Evolutionary conservation across 2,888 invertebrate species (phyloP).

Genomic region (Pherbina coryleti): DNA sequence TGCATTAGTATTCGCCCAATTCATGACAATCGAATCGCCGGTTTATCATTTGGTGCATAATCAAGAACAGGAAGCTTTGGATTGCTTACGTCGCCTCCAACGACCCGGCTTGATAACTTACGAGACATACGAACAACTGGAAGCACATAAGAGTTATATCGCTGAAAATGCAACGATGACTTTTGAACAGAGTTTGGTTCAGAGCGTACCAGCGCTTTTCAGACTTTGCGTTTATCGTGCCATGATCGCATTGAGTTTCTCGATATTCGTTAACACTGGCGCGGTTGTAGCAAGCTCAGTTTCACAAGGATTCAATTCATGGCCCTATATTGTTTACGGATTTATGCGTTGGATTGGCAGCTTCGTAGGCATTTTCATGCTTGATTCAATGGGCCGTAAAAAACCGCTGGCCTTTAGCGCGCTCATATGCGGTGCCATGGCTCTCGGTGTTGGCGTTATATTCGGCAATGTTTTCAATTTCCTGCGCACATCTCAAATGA

Average conservation of each 20-base stretch:
- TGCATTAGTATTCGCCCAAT: conserved; percentile 46
- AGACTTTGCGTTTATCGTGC: conserved; percentile 54
- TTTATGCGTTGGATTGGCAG: conserved; percentile 50
- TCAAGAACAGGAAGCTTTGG: conserved; percentile 57
- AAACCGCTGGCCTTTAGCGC: conserved; percentile 51
- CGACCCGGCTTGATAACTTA: conserved; percentile 49
- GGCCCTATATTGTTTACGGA: conserved; percentile 49
- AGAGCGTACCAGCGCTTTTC: conserved; percentile 52
- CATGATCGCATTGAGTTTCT: conserved; percentile 56
- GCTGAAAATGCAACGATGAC: conserved; percentile 51
- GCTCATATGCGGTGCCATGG: conserved; percentile 46
- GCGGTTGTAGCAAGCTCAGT: not conserved
- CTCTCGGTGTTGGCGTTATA: conserved; percentile 51
- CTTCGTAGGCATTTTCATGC: conserved; percentile 37
- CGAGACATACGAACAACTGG: conserved; percentile 56
- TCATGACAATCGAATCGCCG: conserved; percentile 59
- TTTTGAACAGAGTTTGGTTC: conserved; percentile 44
- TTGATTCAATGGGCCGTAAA: conserved; percentile 58
- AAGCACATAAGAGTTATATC: conserved; percentile 60
- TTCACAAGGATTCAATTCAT: conserved; percentile 2
- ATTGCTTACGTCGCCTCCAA: conserved; percentile 58
- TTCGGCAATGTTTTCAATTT: conserved; percentile 24
- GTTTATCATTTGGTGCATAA: conserved; percentile 54
- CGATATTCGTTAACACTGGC: conserved; percentile 35
- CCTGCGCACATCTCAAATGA: conserved; percentile 38